phyloP scores from a whole-genome alignment of 1,140 invertebrate genomes.

The Aporrectodea caliginosa region DNA sequence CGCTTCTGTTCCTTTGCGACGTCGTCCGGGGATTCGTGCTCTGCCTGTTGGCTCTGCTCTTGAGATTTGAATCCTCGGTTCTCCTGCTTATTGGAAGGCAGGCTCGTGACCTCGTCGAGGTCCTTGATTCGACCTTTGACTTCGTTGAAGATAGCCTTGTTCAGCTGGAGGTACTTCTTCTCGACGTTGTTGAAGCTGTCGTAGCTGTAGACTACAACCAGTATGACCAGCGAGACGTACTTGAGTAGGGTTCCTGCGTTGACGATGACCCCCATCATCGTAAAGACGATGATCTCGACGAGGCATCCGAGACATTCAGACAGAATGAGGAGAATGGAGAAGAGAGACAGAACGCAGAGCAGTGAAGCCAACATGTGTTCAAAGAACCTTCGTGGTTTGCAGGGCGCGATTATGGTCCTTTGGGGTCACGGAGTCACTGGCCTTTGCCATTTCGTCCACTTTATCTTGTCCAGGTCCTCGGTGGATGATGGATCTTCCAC shows the following conservation, averaged over 20 bases:
- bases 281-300: slow-evolving; percentile 50
- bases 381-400: slow-evolving; percentile 30
- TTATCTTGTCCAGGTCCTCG: not conserved
- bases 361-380: slow-evolving; percentile 38
- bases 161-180: slow-evolving; percentile 51
- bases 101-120: slow-evolving; percentile 48
- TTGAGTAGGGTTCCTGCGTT: slow-evolving; percentile 51
- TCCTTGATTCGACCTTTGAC: slow-evolving; percentile 51
- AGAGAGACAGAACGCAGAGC: slow-evolving; percentile 45
- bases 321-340: slow-evolving; percentile 43
- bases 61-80: slow-evolving; percentile 41
- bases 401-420: no score
- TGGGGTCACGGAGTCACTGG: no score
- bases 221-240: slow-evolving; percentile 49
- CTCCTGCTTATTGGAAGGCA: slow-evolving; percentile 48
- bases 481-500: slow-evolving; percentile 34
- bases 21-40: slow-evolving; percentile 30
- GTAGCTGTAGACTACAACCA: slow-evolving; percentile 53
- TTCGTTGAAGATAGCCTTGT: slow-evolving; percentile 48
- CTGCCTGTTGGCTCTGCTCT: slow-evolving; percentile 30
- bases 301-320: slow-evolving; percentile 47
- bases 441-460: not conserved
- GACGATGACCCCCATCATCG: slow-evolving; percentile 54
- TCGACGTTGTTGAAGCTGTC: slow-evolving; percentile 53
- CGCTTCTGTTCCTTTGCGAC: slow-evolving; percentile 35